Evolutionary conservation across 2,888 invertebrate species (phyloP).

Genomic region (Matsumyia berberina): DNA sequence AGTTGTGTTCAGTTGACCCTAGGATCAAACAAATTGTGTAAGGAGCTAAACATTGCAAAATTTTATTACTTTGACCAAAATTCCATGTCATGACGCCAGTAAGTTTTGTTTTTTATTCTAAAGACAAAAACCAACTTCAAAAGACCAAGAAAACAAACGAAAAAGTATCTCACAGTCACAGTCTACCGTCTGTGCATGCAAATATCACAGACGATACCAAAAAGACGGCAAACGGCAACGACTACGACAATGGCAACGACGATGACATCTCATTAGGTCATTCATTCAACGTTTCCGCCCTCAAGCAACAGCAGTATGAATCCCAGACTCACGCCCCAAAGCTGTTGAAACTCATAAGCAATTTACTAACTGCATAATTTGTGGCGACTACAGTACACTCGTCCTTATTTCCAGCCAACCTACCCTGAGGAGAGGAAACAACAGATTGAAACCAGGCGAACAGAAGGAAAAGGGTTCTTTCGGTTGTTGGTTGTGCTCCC

Average conservation of each 20-base stretch:
- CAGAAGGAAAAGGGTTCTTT: constrained; percentile 41
- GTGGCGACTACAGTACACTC: constrained; percentile 36
- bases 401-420: constrained; percentile 48
- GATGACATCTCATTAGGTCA: constrained; percentile 74
- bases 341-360: constrained; percentile 69
- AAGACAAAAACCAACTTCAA: not conserved
- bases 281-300: constrained; percentile 67
- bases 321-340: constrained; percentile 65
- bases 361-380: constrained; percentile 71
- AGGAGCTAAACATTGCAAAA: not conserved
- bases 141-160: not conserved
- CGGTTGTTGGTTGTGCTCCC: not conserved
- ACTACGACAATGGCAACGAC: constrained; percentile 5
- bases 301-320: constrained; percentile 35
- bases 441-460: constrained; percentile 49
- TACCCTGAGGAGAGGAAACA: constrained; percentile 58
- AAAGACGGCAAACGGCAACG: not conserved
- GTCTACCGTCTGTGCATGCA: constrained; percentile 1
- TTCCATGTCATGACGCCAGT: not conserved
- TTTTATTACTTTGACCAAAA: constrained; percentile 12
- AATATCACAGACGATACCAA: not conserved
- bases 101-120: not conserved
- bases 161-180: not conserved
- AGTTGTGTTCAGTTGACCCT: not conserved
- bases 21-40: not conserved